A percentile compares a stretch with the other conserved stretches of the same genome.
Evolutionary conservation across 2,113 vertebrate species (phyloP).

Genomic region (Chlamydotis undulata): DNA sequence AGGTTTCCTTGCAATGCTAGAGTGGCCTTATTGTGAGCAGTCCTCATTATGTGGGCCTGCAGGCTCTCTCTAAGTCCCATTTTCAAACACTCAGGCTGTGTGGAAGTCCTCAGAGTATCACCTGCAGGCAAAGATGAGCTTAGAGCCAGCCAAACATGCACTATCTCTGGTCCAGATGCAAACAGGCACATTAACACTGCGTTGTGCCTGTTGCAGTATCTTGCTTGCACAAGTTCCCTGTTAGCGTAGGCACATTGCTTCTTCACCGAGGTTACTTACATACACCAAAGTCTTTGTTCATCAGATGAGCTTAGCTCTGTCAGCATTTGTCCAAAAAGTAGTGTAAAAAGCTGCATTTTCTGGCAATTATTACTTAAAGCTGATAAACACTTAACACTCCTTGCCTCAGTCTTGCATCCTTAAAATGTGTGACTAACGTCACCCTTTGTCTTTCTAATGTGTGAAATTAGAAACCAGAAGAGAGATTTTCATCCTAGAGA

Average conservation of each 20-base stretch:
- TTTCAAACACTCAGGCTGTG: not conserved
- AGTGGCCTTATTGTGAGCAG: not conserved
- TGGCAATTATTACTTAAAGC: not conserved
- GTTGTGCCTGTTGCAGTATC: not conserved
- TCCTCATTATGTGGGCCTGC: not conserved
- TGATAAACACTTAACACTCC: not conserved
- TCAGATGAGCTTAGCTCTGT: not conserved
- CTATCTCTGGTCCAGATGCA: not conserved
- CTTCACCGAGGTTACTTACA: not conserved
- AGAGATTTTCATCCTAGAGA: not conserved
- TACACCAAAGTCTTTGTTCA: not conserved
- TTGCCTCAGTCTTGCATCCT: not conserved
- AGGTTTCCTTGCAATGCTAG: not conserved
- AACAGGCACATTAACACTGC: rapidly evolving
- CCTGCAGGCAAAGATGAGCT: not conserved
- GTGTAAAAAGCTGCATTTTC: not conserved
- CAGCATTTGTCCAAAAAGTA: not conserved
- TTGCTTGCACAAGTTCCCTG: not conserved
- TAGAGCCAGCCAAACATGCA: not conserved
- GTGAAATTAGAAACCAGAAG: not conserved
- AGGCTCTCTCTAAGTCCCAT: not conserved
- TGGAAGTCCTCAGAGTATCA: not conserved
- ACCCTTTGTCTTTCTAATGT: not conserved
- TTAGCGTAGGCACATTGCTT: not conserved
- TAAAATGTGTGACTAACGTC: not conserved